Evolutionary conservation across 2,113 vertebrate genomes (phyloP), one percentile per base, ranked within the genome.

Genomic region (Dipodomys stephensi): DNA sequence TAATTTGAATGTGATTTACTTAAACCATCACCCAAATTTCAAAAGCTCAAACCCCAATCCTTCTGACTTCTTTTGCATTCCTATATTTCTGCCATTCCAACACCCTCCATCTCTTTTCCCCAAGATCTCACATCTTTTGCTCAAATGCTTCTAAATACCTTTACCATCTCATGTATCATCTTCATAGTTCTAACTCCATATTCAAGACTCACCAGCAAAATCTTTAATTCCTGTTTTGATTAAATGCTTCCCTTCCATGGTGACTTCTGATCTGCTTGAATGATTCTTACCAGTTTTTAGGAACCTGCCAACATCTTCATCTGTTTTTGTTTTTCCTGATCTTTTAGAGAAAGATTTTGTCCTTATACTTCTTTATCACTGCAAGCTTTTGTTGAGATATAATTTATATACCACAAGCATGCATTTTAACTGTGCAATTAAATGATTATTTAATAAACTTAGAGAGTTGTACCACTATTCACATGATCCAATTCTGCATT

Each of bases 401-500:
- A 71, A 65, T 44, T 83, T 83, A 88, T 19, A 35, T 69, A 44
- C 0, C 12, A 92, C 49, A 79, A 88, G 67, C 5, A 69, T 30
- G 1, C 2, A 79, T 74, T 57, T 93, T 35, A 46, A 68, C 25
- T 32, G 7, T 93, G 11, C 3, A 60, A 88, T 18, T 92, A 22
- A 74, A 71, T 65, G 49, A 39, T 64, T 90, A 93, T 71, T 94
- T 79, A 83, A 25, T 87, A 80, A 85, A 80, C 76, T 78, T 46
- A 72, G 39, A 76, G 49, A 86, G 11, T 30, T 69, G 49, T 87
- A 8, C 2, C 74, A 68, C 39, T 3, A 23, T 92, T 15, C 15
- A 0, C 10, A 71, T 2, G 53, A 77, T 94, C 10, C 32, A 88
- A 11, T 49, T 49, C 49, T 49, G 49, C 9, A 49, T 49, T 49